These are phyloP conservation scores for Polyploca ridens DNA, from an alignment of 2,888 invertebrate genomes.

Conservation along the genomic window DNA sequence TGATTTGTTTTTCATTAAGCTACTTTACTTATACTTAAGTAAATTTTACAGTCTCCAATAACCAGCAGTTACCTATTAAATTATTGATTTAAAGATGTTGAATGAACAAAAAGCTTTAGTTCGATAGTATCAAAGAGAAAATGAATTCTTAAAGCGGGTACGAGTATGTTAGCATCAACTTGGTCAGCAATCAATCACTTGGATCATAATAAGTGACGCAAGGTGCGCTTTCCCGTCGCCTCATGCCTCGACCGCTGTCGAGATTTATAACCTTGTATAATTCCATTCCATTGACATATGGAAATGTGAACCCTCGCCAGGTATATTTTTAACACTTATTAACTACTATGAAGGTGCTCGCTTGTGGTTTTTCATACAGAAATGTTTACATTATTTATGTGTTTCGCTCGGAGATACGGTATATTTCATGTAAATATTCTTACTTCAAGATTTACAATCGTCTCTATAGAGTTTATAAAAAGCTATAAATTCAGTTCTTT, in stretches of 20 bases:
- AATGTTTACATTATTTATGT: background rate
- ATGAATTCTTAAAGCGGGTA: background rate
- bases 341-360: background rate
- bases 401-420: background rate
- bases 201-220: slow-evolving; percentile 27
- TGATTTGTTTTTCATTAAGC: background rate
- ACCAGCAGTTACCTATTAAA: background rate
- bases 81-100: background rate
- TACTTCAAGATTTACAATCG: background rate
- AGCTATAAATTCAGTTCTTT: slow-evolving; percentile 4
- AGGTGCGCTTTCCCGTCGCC: slow-evolving; percentile 26
- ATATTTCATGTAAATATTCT: background rate
- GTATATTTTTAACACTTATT: background rate
- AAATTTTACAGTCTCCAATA: no score
- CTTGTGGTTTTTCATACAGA: background rate
- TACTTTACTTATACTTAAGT: background rate
- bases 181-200: slow-evolving; percentile 31
- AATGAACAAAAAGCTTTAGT: background rate
- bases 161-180: slow-evolving; percentile 24
- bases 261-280: slow-evolving; percentile 12
- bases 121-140: background rate
- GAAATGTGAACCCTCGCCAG: slow-evolving; percentile 7
- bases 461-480: background rate
- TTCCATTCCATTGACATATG: slow-evolving; percentile 9
- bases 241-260: background rate